Percentiles rank a stretch among this genome's conserved stretches.
These are phyloP conservation scores for Eucriotettix oculatus DNA, from an alignment of 2,888 invertebrate genomes.

Conservation along the genomic window DNA sequence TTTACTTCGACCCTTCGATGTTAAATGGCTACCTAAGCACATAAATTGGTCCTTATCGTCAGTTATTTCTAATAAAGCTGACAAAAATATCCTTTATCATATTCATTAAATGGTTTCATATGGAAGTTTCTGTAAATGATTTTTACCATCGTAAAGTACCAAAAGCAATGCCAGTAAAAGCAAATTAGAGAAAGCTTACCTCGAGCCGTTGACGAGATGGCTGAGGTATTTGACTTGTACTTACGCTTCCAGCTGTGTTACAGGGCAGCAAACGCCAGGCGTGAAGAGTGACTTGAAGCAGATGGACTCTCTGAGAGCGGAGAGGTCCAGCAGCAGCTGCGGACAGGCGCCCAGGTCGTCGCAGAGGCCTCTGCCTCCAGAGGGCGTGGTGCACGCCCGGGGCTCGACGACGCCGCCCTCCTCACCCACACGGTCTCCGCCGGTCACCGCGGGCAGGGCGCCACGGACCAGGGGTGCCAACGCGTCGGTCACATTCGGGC, in stretches of 20 bases:
- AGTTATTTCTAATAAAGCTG: no score
- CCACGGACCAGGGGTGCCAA: slow-evolving; percentile 55
- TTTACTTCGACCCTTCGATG: no score
- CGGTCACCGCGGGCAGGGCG: slow-evolving; percentile 19
- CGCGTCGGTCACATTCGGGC: slow-evolving; percentile 62
- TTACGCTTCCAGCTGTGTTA: slow-evolving; percentile 9
- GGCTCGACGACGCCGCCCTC: slow-evolving; percentile 27
- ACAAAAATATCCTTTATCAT: no score
- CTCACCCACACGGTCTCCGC: slow-evolving; percentile 26
- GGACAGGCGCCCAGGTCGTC: slow-evolving; percentile 82
- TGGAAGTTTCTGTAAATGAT: no score
- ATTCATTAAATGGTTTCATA: no score
- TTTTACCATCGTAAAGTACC: no score
- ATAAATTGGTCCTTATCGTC: no score
- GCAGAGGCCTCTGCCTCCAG: slow-evolving; percentile 62
- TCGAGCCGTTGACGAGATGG: no score
- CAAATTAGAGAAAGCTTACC: no score
- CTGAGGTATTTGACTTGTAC: no score
- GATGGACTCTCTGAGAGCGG: slow-evolving; percentile 65
- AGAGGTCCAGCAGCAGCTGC: slow-evolving; percentile 61
- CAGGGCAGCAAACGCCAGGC: slow-evolving; percentile 82
- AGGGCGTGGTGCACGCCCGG: slow-evolving; percentile 59
- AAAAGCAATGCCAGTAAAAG: no score
- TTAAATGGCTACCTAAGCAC: no score
- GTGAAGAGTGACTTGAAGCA: slow-evolving; percentile 84